A percentile compares a stretch with the other conserved stretches of the same genome.
phyloP scores from a whole-genome alignment of 2,113 vertebrate species.

The Phyllopteryx taeniolatus region DNA sequence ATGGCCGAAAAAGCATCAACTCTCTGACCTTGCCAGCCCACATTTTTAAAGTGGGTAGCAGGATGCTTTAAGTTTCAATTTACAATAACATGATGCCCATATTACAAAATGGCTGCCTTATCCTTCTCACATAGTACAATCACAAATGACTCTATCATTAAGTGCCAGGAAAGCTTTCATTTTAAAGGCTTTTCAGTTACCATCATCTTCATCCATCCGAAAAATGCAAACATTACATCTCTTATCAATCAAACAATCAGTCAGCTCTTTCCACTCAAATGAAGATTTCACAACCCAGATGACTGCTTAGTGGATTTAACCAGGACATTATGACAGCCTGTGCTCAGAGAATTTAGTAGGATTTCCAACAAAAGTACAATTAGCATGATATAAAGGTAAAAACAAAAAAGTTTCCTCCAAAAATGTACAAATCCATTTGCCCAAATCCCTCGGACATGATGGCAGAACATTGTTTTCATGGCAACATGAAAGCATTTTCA shows the following conservation, averaged over 20 bases:
- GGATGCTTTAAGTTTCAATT: conserved; percentile 13
- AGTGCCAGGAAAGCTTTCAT: conserved; percentile 30
- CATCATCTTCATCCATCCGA: conserved; percentile 2
- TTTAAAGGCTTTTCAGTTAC: conserved; percentile 45
- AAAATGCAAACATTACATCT: conserved; percentile 18
- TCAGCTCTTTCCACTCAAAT: conserved; percentile 24
- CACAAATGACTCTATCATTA: conserved; percentile 55
- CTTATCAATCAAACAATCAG: conserved; percentile 12
- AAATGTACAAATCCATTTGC: not conserved
- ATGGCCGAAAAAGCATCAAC: conserved; percentile 37
- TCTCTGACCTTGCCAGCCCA: conserved; percentile 13
- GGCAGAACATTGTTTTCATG: not conserved
- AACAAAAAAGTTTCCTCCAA: not conserved
- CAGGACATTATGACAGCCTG: not conserved
- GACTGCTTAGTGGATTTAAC: conserved; percentile 14
- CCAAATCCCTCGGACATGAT: not conserved
- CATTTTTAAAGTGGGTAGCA: conserved; percentile 8
- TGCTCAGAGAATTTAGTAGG: not conserved
- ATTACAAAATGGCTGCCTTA: conserved; percentile 28
- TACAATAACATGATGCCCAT: conserved; percentile 26
- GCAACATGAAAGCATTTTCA: not conserved
- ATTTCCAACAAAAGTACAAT: not conserved
- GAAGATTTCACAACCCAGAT: conserved; percentile 9
- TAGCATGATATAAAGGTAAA: not conserved
- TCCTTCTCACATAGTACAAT: conserved; percentile 57